phyloP scores from a whole-genome alignment of 2,797 vertebrate genomes.

The Diplodus puntazzo region DNA sequence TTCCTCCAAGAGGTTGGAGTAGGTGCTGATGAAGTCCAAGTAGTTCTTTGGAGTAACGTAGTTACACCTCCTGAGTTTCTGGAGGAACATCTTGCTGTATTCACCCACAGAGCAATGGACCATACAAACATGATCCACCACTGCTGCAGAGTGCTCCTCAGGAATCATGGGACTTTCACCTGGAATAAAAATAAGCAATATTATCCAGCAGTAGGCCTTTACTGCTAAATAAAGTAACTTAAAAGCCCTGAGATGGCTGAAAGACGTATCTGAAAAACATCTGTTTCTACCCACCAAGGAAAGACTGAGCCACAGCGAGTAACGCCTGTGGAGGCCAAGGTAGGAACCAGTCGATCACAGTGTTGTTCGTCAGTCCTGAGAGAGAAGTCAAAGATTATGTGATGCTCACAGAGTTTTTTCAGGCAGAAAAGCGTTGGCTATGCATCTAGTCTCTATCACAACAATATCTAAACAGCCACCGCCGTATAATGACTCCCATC shows the following conservation, averaged over 20 bases:
- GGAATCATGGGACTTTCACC: slow-evolving; percentile 90
- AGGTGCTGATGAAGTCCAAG: slow-evolving; percentile 94
- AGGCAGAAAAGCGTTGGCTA: too few species aligned
- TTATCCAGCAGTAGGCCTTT: slow-evolving; percentile 12
- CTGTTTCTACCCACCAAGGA: slow-evolving; percentile 88
- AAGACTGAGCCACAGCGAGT: slow-evolving; percentile 92
- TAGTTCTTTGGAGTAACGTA: slow-evolving; percentile 97
- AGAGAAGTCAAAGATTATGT: slow-evolving; percentile 27
- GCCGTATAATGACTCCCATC: too few species aligned
- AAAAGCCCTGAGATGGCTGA: background rate
- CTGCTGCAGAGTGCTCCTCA: slow-evolving; percentile 64
- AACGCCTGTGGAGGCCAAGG: slow-evolving; percentile 96
- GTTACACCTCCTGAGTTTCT: slow-evolving; percentile 93
- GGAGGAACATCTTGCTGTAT: slow-evolving; percentile 91
- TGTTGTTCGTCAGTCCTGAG: slow-evolving; percentile 96
- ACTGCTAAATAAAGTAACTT: background rate
- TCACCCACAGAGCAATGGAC: slow-evolving; percentile 91
- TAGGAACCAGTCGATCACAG: slow-evolving; percentile 97
- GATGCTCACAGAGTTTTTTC: too few species aligned
- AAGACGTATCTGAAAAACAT: slow-evolving; percentile 4
- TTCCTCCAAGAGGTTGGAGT: slow-evolving; percentile 90
- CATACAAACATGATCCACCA: slow-evolving; percentile 91
- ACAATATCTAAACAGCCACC: too few species aligned
- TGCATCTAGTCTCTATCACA: too few species aligned
- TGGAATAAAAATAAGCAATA: slow-evolving; percentile 61